phyloP scores from a whole-genome alignment of 2,113 vertebrate genomes.

The Odontophorus gujanensis region DNA sequence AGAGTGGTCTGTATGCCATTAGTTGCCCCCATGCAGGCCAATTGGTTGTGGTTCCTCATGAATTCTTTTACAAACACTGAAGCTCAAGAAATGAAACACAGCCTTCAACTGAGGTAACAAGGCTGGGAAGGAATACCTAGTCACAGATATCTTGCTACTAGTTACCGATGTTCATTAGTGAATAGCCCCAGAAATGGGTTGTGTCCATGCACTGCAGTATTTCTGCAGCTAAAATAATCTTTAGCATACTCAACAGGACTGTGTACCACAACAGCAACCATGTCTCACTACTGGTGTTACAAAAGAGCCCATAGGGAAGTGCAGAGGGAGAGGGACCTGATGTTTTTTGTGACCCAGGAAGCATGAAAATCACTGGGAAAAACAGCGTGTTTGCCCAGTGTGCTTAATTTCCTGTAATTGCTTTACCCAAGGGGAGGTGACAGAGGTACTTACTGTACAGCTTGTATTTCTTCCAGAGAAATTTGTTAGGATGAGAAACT shows the following conservation, averaged over 20 bases:
- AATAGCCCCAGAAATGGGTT: background rate
- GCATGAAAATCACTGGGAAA: background rate
- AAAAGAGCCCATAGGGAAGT: background rate
- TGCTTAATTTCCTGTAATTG: background rate
- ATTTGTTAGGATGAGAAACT: background rate
- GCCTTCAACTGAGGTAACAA: background rate
- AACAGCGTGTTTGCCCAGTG: accelerated
- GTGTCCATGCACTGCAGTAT: background rate
- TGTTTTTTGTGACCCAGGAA: background rate
- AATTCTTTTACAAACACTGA: background rate
- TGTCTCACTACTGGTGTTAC: accelerated
- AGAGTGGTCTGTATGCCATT: background rate
- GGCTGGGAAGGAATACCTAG: background rate
- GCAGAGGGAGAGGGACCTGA: background rate
- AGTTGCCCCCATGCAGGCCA: background rate
- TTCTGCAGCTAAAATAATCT: background rate
- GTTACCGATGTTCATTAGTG: background rate
- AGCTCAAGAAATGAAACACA: background rate
- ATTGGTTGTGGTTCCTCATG: background rate
- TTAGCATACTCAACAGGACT: background rate
- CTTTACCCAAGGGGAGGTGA: background rate
- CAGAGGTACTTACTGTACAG: background rate
- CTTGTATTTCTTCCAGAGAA: background rate
- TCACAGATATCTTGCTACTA: background rate
- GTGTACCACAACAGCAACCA: background rate